Percentiles rank a stretch among this genome's conserved stretches.
Conservation (phyloP, 1,140 invertebrate species). For the Bemisia tabaci region DNA sequence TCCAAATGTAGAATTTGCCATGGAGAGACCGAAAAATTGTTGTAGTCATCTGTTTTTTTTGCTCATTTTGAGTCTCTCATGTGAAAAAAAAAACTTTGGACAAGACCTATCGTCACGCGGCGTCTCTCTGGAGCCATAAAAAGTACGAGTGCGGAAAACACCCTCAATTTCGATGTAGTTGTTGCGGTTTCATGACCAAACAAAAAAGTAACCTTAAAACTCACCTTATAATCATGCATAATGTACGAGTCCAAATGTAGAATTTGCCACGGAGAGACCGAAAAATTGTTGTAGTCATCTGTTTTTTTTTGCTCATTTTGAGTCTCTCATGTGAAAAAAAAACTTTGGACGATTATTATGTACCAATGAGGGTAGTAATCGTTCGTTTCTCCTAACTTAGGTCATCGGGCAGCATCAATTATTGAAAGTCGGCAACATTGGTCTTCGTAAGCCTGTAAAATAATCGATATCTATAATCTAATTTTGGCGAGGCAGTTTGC, state of each 20-base stretch:
- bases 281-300: constrained; percentile 1
- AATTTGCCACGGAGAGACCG: neutral
- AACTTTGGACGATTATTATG: too few relatives aligned
- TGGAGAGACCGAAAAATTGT: neutral
- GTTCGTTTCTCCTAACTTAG: too few relatives aligned
- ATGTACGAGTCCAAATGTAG: neutral
- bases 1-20: neutral
- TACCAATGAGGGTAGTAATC: too few relatives aligned
- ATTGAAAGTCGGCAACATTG: too few relatives aligned
- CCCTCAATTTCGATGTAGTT: constrained; percentile 13
- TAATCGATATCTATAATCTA: too few relatives aligned
- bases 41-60: constrained; percentile 3
- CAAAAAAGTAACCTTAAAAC: constrained; percentile 29
- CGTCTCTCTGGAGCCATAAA: constrained; percentile 18
- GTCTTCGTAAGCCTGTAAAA: too few relatives aligned
- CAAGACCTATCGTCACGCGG: constrained; percentile 4
- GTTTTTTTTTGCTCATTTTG: too few relatives aligned
- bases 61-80: neutral
- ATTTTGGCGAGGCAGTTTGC: too few relatives aligned
- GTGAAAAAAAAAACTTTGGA: too few relatives aligned
- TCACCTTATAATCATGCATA: constrained; percentile 20
- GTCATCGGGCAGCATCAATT: too few relatives aligned
- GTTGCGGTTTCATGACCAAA: constrained; percentile 11
- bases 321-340: neutral
- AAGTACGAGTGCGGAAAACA: constrained; percentile 23